Conservation (phyloP, 1,140 invertebrate species). For the Drosophila lowei region DNA sequence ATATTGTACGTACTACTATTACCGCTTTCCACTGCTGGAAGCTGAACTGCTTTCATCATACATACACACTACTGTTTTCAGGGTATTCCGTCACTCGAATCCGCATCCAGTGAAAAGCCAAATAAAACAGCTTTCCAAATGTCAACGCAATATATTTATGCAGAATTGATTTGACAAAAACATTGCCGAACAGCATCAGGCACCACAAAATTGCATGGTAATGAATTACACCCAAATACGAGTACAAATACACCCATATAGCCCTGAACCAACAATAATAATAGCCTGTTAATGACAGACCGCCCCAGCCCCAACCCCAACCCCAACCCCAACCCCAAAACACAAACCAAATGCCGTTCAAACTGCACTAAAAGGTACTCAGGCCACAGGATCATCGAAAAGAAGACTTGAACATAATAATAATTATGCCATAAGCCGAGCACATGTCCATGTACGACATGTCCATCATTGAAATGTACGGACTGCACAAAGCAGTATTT, state of each 20-base stretch:
- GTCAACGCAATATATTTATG: slow-evolving; percentile 51
- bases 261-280: slow-evolving; percentile 24
- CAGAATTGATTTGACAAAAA: slow-evolving; percentile 49
- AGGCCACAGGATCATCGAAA: slow-evolving; percentile 4
- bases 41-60: too few relatives aligned
- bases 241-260: not conserved
- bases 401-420: slow-evolving; percentile 6
- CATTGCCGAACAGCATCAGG: slow-evolving; percentile 14
- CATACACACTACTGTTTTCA: not conserved
- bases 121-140: slow-evolving; percentile 30
- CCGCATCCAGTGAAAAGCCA: not conserved
- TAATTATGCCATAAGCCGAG: not conserved
- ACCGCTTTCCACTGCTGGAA: too few relatives aligned
- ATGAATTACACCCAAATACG: slow-evolving; percentile 30
- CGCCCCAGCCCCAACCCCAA: slow-evolving; percentile 11
- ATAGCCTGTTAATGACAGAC: slow-evolving; percentile 48
- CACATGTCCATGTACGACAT: not conserved
- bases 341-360: slow-evolving; percentile 32
- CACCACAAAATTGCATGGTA: slow-evolving; percentile 18
- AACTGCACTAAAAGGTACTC: slow-evolving; percentile 41
- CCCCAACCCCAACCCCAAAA: not conserved
- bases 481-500: too few relatives aligned
- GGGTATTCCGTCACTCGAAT: not conserved
- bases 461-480: too few relatives aligned
- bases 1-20: not conserved